Conservation (phyloP, 2,888 invertebrate genomes). For the Zeuzera pyrina region DNA sequence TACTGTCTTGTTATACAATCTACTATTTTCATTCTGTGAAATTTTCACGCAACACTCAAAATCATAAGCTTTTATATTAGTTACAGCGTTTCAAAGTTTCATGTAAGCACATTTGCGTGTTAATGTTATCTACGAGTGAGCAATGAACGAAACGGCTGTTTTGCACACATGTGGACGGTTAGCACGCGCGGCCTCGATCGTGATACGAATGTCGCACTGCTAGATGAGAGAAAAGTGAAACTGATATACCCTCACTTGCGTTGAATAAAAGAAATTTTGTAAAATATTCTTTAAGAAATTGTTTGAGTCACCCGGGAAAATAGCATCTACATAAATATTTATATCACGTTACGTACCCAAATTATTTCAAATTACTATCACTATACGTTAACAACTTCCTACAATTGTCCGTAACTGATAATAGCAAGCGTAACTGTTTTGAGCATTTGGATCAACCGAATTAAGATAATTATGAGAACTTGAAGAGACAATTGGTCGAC, state of each 20-base stretch:
- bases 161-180: conserved; percentile 1
- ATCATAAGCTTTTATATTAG: too few relatives aligned
- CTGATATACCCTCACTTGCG: conserved; percentile 48
- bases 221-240: conserved; percentile 67
- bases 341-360: too few relatives aligned
- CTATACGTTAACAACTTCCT: conserved; percentile 22
- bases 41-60: too few relatives aligned
- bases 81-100: too few relatives aligned
- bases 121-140: background rate
- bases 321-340: too few relatives aligned
- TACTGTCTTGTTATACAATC: too few relatives aligned
- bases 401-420: conserved; percentile 29
- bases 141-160: background rate
- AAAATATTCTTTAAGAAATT: too few relatives aligned
- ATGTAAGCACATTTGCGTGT: conserved; percentile 1
- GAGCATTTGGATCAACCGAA: conserved; percentile 29
- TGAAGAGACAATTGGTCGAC: conserved; percentile 24
- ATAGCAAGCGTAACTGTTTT: conserved; percentile 33
- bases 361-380: too few relatives aligned
- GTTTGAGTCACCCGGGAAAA: too few relatives aligned
- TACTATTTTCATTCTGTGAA: too few relatives aligned
- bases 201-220: conserved; percentile 58
- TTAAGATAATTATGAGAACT: conserved; percentile 40
- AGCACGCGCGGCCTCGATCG: conserved; percentile 61
- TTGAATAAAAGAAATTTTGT: conserved; percentile 54